phyloP scores from a whole-genome alignment of 2,888 invertebrate genomes.

The Thumatha senex region DNA sequence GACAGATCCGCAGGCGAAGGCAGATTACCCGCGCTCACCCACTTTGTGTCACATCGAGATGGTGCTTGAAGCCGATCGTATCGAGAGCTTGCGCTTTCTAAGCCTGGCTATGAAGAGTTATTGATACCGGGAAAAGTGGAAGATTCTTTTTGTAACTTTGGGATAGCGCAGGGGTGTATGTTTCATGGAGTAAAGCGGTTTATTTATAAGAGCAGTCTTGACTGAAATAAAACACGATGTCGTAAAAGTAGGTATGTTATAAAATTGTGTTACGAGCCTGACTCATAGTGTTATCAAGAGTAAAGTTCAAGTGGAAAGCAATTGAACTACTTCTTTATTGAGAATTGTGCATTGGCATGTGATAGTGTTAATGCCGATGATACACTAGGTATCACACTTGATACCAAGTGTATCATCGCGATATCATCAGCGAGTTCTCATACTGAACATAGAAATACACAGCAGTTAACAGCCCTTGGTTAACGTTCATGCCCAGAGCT shows the following conservation, averaged over 20 bases:
- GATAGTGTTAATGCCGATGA: no score
- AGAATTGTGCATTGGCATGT: no score
- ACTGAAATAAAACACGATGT: neutral
- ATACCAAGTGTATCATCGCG: no score
- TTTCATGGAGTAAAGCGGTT: neutral
- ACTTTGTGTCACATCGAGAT: constrained; percentile 45
- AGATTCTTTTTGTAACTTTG: constrained; percentile 47
- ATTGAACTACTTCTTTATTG: no score
- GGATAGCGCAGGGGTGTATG: neutral
- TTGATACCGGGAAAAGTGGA: constrained; percentile 66
- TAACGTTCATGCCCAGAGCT: no score
- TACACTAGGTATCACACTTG: no score
- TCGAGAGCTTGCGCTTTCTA: constrained; percentile 67
- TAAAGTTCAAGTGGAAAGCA: no score
- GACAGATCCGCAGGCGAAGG: constrained; percentile 58
- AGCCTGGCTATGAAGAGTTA: constrained; percentile 59
- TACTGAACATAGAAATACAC: no score
- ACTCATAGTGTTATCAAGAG: no score
- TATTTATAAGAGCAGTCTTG: neutral
- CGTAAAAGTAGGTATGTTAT: neutral
- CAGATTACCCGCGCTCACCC: constrained; percentile 73
- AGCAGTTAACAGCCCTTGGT: no score
- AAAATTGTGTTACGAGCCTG: no score
- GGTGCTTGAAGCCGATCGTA: constrained; percentile 57
- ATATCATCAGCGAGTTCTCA: no score